Percentiles rank a stretch among this genome's conserved stretches.
phyloP scores from a whole-genome alignment of 2,797 vertebrate genomes.

The Acrossocheilus wenchowensis region DNA sequence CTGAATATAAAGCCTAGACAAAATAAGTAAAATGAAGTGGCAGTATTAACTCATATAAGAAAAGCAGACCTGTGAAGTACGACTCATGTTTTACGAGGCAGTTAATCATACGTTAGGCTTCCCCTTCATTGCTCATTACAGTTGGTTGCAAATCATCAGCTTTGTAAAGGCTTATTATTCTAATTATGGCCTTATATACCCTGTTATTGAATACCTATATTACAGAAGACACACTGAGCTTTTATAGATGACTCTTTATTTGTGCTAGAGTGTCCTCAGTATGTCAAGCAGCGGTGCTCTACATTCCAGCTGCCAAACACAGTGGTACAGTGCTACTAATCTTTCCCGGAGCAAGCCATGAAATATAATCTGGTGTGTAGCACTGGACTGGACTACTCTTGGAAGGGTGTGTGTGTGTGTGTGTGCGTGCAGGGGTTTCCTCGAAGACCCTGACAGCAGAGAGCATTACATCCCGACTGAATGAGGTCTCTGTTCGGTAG shows the following conservation, averaged over 20 bases:
- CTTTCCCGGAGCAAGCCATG: slow-evolving; percentile 48
- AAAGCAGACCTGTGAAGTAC: slow-evolving; percentile 32
- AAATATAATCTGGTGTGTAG: slow-evolving; percentile 53
- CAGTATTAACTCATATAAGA: slow-evolving; percentile 11
- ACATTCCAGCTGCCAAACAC: slow-evolving; percentile 50
- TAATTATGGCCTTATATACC: slow-evolving; percentile 41
- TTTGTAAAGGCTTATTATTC: slow-evolving; percentile 47
- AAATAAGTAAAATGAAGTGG: background rate
- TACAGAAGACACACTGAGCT: slow-evolving; percentile 39
- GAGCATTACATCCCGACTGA: slow-evolving; percentile 19
- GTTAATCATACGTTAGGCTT: slow-evolving; percentile 48
- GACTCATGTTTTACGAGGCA: slow-evolving; percentile 36
- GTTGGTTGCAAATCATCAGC: slow-evolving; percentile 45
- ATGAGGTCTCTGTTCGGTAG: slow-evolving; percentile 44
- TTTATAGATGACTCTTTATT: slow-evolving; percentile 47
- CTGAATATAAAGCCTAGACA: background rate
- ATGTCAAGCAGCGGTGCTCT: slow-evolving; percentile 16
- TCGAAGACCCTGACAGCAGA: slow-evolving; percentile 42
- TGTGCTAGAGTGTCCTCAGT: slow-evolving; percentile 39
- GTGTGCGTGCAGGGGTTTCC: slow-evolving; percentile 37
- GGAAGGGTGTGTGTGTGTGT: slow-evolving; percentile 30
- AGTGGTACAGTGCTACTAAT: slow-evolving; percentile 53
- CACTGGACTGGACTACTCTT: slow-evolving; percentile 23
- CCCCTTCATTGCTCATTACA: slow-evolving; percentile 51
- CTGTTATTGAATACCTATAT: slow-evolving; percentile 38